Base-by-base conservation (phyloP, 2,888 invertebrate species). In the Ectemnius lituratus region DNA sequence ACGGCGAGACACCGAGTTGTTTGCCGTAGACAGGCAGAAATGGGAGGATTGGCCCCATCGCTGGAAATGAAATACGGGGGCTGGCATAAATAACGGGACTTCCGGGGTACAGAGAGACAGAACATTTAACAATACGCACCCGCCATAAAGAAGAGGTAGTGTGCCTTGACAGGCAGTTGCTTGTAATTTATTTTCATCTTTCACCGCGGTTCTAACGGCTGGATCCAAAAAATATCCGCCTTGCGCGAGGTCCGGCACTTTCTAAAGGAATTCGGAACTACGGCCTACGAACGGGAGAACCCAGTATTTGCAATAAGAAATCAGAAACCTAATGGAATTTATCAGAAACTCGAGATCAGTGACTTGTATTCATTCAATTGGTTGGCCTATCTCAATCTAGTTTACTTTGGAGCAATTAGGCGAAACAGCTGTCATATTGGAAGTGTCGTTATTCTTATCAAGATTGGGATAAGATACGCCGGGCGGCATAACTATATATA, bases 101-200 rank as follows among this genome's bases (percentile, higher is more conserved):
- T 23, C 20, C 18, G 8, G 8, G 23, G 58, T 60, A 2, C n/a
- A 47, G n/a, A 46, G 47, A 58, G 37, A 60, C 5, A 18, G 18
- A 5, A 18, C 11, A 5, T 28, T 52, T 63, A 14, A 45, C 18
- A 52, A 13, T 27, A 72, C 94, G 94, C 92, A 96, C 97, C 96
- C 81, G 95, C 96, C 93, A 97, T 96, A 85, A 97, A 96, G 88
- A 96, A 95, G 91, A 97, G 97, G 88, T 94, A 97, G 88, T 97
- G 97, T 0, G 94, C 94, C 92, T 97, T 97, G 63, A 97, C 93
- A 13, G 97, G 97, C 90, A 97, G 85, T 64, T 97, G 92, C 58
- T 92, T 92, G 81, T 87, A 92, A 89, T 97, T 94, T 66, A 97
- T 92, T 89, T 93, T 94, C 83, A 93, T 92, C 91, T 72, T 83